Evolutionary conservation across 2,113 vertebrate genomes (phyloP), one percentile per base, ranked within the genome.

Genomic region (Toxostoma redivivum): DNA sequence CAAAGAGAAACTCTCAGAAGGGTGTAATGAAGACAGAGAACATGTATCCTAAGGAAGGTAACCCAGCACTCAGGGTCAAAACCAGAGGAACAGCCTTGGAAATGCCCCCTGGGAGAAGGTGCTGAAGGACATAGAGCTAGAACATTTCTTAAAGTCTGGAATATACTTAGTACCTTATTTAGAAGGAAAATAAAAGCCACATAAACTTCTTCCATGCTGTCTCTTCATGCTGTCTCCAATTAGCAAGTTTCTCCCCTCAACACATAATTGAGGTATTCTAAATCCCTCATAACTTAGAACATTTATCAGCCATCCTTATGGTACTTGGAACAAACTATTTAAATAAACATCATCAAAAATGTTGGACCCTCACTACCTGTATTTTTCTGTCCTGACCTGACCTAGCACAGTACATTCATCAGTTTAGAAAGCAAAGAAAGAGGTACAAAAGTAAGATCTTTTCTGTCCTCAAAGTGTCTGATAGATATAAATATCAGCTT

Each of bases 401-500:
- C 47, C 78, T 90, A 66, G 84, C 86, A 57, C 86, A 96, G 93
- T 40, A 48, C 51, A 91, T 95, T 78, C 81, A 94, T 96, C 92
- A 96, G 93, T 65, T 78, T 77, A 90, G 60, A 89, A 96, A 95
- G 60, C 66, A 69, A 92, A 94, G 86, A 86, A 96, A 84, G 44
- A 90, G 42, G 67, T 85, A 95, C 11, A 71, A 93, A 96, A 88
- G 78, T 78, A 95, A 92, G 82, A 89, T 90, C 47, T 95, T 94
- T 95, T 73, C 80, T 92, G 70, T 95, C 94, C 54, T 93, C 94
- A 87, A 97, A 95, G 84, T 62, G 77, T 88, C 82, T 89, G 74
- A 97, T 97, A 97, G 97, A 98, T 97, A 96, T 72, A 97, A 96
- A 97, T 94, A 97, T 73, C 86, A 89, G 58, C 81, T 73, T 56